Evolutionary conservation across 2,888 invertebrate species (phyloP).

Genomic region (Tinea semifulvella): DNA sequence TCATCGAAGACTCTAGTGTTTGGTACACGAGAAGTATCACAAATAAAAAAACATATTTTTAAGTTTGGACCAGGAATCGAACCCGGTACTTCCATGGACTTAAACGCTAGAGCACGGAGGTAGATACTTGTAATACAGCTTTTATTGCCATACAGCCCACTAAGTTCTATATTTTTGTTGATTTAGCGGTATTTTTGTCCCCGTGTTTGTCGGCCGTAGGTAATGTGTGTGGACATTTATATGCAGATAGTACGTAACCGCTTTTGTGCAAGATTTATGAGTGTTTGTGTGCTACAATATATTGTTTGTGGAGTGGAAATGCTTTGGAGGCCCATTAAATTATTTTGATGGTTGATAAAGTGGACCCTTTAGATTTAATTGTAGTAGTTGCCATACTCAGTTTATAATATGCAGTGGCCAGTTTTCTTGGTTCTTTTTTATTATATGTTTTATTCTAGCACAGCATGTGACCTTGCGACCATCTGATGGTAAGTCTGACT

Average conservation of each 20-base stretch:
- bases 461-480: neutral
- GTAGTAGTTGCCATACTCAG: no score
- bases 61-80: no score
- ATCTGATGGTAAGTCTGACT: neutral
- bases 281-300: constrained; percentile 29
- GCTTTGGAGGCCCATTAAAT: constrained; percentile 11
- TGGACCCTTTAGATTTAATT: constrained; percentile 5
- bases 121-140: no score
- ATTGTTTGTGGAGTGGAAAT: constrained; percentile 6
- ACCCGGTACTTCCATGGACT: no score
- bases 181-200: constrained; percentile 2
- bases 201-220: constrained; percentile 4
- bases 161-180: no score
- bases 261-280: constrained; percentile 35
- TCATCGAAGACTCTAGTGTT: no score
- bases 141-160: no score
- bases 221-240: constrained; percentile 6
- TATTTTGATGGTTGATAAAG: constrained; percentile 9
- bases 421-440: neutral
- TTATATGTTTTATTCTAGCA: neutral
- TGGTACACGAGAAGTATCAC: no score
- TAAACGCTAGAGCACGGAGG: no score
- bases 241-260: constrained; percentile 7
- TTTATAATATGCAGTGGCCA: no score
- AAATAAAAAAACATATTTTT: no score